Base-by-base conservation (phyloP, 1,140 invertebrate species). In the Trichonephila clavipes region DNA sequence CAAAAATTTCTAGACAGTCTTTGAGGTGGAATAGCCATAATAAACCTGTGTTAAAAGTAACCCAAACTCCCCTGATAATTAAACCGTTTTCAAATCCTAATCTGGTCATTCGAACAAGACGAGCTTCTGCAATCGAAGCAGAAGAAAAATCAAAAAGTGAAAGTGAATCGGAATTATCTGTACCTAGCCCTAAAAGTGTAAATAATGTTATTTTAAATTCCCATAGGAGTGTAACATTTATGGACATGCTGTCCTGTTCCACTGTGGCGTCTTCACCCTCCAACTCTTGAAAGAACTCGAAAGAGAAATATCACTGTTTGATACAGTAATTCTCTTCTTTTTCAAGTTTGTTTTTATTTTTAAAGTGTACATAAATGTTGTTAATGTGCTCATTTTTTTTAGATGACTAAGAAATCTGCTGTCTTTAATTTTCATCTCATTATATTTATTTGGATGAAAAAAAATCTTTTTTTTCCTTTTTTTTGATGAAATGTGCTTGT, bases 1-100 rank as follows among this genome's bases (percentile, higher is more conserved):
- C 83, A 8, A 59, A 24, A 18, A 12, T 34, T 40, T 64, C 28
- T 58, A 92, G 10, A 44, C 51, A 16, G 16, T 8, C 34, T 40
- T 1, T 40, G 34, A 40, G 21, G 28, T 66, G 44, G 40, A 85
- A 19, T 72, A 92, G 51, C 90, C 82, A 7, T 51, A 51, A 51
- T 72, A 86, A 59, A 34, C n/a, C n/a, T 58, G 14, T 19, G 61
- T 24, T n/a, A 51, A 66, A 66, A 59, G 58, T 34, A 66, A 89
- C 28, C 81, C 83, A 95, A 66, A 94, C 94, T 93, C 92, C 92
- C 8, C 66, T 86, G 2, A 85, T 94, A 61, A 16, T 94, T 14
- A 94, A 94, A 85, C 96, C 96, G 7, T 96, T 96, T 95, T 96
- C 96, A 28, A 96, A 96, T 95, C 96, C 96, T 18, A 96, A 96